A percentile compares a stretch with the other conserved stretches of the same genome.
Conservation (phyloP, 2,113 vertebrate genomes). For the Ceratotherium simum region DNA sequence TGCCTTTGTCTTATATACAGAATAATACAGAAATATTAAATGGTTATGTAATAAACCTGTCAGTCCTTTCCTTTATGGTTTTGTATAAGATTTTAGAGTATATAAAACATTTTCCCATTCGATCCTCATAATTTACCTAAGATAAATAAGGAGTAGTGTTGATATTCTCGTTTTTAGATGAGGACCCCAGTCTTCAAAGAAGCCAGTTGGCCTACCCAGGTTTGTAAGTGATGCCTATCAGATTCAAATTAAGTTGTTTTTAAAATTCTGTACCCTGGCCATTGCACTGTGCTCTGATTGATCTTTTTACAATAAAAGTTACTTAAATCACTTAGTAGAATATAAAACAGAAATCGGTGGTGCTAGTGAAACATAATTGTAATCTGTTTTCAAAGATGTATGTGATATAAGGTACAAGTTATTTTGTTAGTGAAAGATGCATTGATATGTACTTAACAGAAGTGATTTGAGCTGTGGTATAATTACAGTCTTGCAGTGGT, state of each 20-base stretch:
- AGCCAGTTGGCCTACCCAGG: background rate
- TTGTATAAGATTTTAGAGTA: conserved; percentile 13
- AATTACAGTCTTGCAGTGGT: background rate
- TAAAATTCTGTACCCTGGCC: background rate
- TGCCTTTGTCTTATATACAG: background rate
- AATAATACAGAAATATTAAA: conserved; percentile 17
- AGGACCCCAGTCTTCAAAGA: background rate
- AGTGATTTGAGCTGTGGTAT: background rate
- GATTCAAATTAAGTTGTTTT: conserved; percentile 39
- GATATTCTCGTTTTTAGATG: background rate
- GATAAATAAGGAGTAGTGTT: background rate
- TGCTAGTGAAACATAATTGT: conserved; percentile 7
- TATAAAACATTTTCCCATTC: conserved; percentile 13
- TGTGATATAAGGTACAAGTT: background rate
- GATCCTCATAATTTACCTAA: background rate
- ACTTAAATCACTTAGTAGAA: background rate
- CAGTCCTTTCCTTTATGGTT: background rate
- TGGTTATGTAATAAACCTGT: background rate
- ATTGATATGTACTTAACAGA: background rate
- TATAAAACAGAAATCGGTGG: background rate
- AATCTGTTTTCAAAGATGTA: conserved; percentile 29
- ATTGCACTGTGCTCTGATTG: background rate
- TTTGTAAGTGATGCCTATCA: background rate
- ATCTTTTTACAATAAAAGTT: conserved; percentile 20
- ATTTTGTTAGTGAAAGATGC: conserved; percentile 25